Base-by-base conservation (phyloP, 2,797 vertebrate genomes). In the Dicrostonyx torquatus region DNA sequence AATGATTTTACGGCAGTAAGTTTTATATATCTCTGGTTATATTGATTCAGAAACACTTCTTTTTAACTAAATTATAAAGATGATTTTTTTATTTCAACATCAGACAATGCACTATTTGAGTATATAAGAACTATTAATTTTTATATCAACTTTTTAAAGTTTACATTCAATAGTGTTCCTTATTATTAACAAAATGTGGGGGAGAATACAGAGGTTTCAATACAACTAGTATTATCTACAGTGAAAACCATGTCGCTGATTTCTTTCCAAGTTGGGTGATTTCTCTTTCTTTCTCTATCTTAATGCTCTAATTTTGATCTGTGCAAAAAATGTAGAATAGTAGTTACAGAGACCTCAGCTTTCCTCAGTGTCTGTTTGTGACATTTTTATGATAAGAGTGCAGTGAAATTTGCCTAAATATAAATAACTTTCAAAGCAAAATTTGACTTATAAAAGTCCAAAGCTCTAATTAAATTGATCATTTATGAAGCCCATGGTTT, bases 391-490 rank as follows among this genome's bases (percentile, higher is more conserved):
- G 7, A n/a, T 70, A 2, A 62, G 17, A 80, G 7, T 26, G 8
- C 10, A 60, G 68, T 79, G 2, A 91, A 29, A 24, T 34, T 92
- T 50, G 60, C 15, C 4, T 17, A 60, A 48, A 5, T 85, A 22
- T 60, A 89, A n/a, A 66, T 18, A 77, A 13, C 2, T 82, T 88
- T 48, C 72, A 78, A 70, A 89, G 31, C 22, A 96, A 90, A 94
- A 48, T 91, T 80, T 22, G 17, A 92, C 18, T 43, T 82, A 68
- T 2, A 55, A 80, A 40, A 37, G 0, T 84, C 94, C 55, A 83
- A 10, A 89, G 62, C 72, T 2, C 17, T 73, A 73, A 26, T 89
- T 45, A 85, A 93, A 90, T 62, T 80, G 20, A 37, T 62, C 9
- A 78, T 48, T 88, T 75, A 94, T 13, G 60, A 45, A 90, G 58